Conservation (phyloP, 2,797 vertebrate species). For the Brotula barbata region DNA sequence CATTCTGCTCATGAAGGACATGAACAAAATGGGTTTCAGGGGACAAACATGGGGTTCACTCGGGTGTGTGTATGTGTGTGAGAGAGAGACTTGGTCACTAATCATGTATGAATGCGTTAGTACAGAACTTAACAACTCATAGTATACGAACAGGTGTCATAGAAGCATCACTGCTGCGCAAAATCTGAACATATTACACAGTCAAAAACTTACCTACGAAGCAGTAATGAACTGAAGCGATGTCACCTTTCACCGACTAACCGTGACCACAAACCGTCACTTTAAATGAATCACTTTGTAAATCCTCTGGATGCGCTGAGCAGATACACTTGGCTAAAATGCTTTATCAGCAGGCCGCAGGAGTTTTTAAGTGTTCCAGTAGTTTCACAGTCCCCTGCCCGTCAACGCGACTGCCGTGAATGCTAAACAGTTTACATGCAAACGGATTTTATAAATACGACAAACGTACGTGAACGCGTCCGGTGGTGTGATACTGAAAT, state of each 20-base stretch:
- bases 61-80: too few relatives aligned
- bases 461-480: constrained; percentile 27
- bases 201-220: constrained; percentile 66
- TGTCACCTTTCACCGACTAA: constrained; percentile 67
- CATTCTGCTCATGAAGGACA: constrained; percentile 72
- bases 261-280: constrained; percentile 14
- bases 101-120: neutral
- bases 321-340: too few relatives aligned
- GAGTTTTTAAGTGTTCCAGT: constrained; percentile 21
- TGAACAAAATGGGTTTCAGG: constrained; percentile 28
- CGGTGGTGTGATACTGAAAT: neutral
- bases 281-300: constrained; percentile 1
- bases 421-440: neutral
- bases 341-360: neutral
- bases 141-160: neutral
- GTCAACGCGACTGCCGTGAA: constrained; percentile 20
- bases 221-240: constrained; percentile 27
- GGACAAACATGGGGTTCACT: constrained; percentile 13
- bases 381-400: constrained; percentile 27
- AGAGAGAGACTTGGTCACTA: neutral
- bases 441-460: neutral
- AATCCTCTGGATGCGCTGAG: constrained; percentile 5
- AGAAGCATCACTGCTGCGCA: neutral
- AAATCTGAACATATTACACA: neutral
- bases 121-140: neutral